Base-by-base conservation (phyloP, 2,113 vertebrate species). In the Aythya baeri region DNA sequence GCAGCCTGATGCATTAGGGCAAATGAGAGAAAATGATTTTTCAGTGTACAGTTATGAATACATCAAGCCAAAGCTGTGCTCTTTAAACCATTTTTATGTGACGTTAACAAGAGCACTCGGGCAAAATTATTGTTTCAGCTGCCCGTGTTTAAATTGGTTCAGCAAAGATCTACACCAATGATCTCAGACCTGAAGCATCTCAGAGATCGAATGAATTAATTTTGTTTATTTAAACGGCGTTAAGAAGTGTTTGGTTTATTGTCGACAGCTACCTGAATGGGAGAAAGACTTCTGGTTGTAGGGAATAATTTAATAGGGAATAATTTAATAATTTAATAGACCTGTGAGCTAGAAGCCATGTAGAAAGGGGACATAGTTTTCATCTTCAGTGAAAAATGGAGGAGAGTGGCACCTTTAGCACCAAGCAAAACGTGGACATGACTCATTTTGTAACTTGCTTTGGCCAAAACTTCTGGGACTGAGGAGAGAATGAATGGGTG, bases 371-470 rank as follows among this genome's bases (percentile, higher is more conserved):
- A 31, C 26, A 12, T 5, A 21, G 2, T 4, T 29, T 9, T 5
- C 54, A 70, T 8, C 36, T 68, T 31, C 41, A 3, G 29, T 16
- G 15, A 34, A 49, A 80, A 65, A 5, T 13, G 50, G 9, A 34
- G 41, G 27, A 32, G 9, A 0, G 1, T 3, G 9, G 41, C 34
- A 13, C 20, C 9, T 4, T 13, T 3, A 25, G 13, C 50, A 34
- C 29, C 59, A 9, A 34, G n/a, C 13, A 31, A 34, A 66, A 58
- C 0, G 5, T 13, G 16, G 7, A 31, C 5, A 0, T 3, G 44
- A 32, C 6, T 55, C 44, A 38, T 38, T 55, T 17, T 63, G 22
- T 13, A 14, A 38, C 54, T 7, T 38, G 4, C 6, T 32, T 22
- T 9, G 21, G 26, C 21, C 46, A 36, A 62, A 78, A 8, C 13